A percentile compares a stretch with the other conserved stretches of the same genome.
phyloP scores from a whole-genome alignment of 2,113 vertebrate species.

The Pluvianellus socialis region DNA sequence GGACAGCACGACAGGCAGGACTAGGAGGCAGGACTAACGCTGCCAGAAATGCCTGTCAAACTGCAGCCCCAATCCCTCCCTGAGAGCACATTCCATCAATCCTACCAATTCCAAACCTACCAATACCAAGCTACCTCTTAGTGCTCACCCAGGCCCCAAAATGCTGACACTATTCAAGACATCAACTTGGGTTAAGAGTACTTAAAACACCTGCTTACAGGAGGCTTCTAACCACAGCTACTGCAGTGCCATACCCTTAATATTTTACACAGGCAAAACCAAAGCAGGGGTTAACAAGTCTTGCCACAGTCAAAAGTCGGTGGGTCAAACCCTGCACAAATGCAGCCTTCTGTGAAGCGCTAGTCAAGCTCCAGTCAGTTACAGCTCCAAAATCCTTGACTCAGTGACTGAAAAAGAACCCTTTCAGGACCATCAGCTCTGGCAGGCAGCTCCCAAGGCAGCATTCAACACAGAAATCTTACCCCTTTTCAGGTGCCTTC shows the following conservation, averaged over 20 bases:
- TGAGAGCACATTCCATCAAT: too few species aligned
- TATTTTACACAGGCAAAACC: too few species aligned
- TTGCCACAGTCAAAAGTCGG: not conserved
- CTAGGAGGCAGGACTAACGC: not conserved
- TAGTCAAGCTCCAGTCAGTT: not conserved
- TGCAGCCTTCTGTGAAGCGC: not conserved
- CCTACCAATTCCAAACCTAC: too few species aligned
- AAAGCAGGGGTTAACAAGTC: not conserved
- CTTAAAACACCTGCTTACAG: too few species aligned
- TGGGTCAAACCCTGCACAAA: not conserved
- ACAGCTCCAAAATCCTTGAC: not conserved
- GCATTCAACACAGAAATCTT: not conserved
- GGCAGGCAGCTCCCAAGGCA: not conserved
- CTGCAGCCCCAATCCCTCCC: not conserved
- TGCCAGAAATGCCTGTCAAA: not conserved
- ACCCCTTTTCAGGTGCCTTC: not conserved
- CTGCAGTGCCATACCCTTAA: not conserved
- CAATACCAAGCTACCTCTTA: fast-evolving
- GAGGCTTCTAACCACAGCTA: not conserved
- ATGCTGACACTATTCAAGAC: not conserved
- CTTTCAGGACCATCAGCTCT: not conserved
- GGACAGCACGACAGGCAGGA: not conserved
- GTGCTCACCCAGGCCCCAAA: not conserved
- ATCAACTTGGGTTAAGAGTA: not conserved
- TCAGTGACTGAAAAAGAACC: not conserved